Percentiles rank a stretch among this genome's conserved stretches.
Evolutionary conservation across 2,113 vertebrate genomes (phyloP).

Genomic region (Myocastor coypus): DNA sequence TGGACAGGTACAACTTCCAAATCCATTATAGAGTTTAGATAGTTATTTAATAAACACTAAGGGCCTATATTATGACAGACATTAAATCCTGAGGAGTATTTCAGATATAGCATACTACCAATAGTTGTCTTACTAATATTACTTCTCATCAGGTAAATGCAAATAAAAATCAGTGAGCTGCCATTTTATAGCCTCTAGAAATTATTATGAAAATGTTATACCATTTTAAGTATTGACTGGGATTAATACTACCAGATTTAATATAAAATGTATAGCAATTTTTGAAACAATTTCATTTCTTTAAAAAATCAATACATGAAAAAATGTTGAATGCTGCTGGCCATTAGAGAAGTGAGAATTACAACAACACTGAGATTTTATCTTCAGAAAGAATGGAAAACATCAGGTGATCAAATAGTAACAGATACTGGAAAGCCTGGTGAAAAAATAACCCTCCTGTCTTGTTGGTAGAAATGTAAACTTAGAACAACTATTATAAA

Average conservation of each 20-base stretch:
- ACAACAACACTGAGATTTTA: background rate
- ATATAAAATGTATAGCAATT: conserved; percentile 23
- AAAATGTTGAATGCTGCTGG: background rate
- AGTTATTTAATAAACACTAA: conserved; percentile 37
- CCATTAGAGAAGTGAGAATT: background rate
- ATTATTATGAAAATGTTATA: background rate
- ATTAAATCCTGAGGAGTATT: background rate
- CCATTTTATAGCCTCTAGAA: background rate
- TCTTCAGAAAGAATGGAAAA: background rate
- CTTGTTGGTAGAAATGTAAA: background rate
- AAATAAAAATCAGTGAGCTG: conserved; percentile 27
- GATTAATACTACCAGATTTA: background rate
- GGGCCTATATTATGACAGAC: background rate
- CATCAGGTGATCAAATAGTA: background rate
- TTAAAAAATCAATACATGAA: background rate
- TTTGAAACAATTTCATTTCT: conserved; percentile 35
- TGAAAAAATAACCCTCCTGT: background rate
- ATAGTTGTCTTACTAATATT: conserved; percentile 4
- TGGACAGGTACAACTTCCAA: conserved; percentile 21
- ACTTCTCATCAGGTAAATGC: conserved; percentile 29
- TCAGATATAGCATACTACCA: conserved; percentile 27
- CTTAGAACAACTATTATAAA: background rate
- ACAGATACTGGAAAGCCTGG: background rate
- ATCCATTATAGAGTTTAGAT: background rate
- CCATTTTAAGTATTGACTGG: background rate